These are phyloP conservation scores for Rhinogobio ventralis DNA, from an alignment of 2,797 vertebrate species.

Conservation along the genomic window DNA sequence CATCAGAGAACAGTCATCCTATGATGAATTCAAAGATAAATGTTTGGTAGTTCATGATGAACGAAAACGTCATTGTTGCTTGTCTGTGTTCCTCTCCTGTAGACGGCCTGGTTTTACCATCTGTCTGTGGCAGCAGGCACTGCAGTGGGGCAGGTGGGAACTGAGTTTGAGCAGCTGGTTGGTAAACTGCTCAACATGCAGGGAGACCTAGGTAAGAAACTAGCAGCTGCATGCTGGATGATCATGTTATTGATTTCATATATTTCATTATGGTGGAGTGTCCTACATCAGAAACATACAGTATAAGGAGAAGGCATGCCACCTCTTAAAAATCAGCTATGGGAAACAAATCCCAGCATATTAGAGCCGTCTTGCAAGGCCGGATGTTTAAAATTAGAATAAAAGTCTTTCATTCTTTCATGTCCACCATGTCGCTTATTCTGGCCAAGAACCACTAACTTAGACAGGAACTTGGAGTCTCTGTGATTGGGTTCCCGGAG, in stretches of 20 bases:
- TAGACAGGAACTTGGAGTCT: not conserved
- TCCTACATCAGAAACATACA: not conserved
- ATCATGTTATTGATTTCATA: not conserved
- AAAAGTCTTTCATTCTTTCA: too few species aligned
- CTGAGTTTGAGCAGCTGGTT: conserved; percentile 94
- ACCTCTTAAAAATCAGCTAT: not conserved
- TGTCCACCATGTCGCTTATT: not conserved
- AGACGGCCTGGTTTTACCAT: conserved; percentile 96
- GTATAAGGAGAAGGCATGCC: not conserved
- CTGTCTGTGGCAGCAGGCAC: conserved; percentile 90
- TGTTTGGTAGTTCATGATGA: not conserved
- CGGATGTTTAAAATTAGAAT: not conserved
- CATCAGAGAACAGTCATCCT: too few species aligned
- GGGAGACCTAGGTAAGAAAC: conserved; percentile 85
- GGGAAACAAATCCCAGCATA: not conserved
- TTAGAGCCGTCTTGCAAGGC: not conserved
- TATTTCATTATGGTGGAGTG: not conserved
- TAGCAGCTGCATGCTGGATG: not conserved
- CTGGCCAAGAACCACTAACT: not conserved
- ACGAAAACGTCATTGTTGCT: not conserved
- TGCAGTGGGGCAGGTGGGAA: conserved; percentile 86
- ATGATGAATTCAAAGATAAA: not conserved
- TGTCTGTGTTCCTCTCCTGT: conserved; percentile 39
- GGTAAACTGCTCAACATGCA: conserved; percentile 89
- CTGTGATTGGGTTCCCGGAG: too few species aligned